Evolutionary conservation across 2,797 vertebrate genomes (phyloP), one percentile per base, ranked within the genome.

Genomic region (Hypotaenidia philippensis): DNA sequence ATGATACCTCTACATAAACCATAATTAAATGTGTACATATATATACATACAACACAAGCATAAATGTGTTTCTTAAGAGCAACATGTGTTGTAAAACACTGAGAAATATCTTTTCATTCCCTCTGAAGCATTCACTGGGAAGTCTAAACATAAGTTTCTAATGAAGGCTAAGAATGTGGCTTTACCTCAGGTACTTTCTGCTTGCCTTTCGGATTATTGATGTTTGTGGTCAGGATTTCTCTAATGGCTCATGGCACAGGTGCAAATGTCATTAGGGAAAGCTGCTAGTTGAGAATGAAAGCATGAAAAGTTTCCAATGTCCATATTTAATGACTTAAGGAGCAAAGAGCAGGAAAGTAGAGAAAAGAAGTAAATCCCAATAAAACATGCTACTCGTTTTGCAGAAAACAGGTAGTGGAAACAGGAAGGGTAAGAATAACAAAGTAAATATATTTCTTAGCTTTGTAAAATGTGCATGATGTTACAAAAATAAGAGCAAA

Each of bases 131-230:
- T 64, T 68, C 22, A 31, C 12, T 70, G 45, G 40, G 85, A 90
- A 17, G 10, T 66, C 31, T 70, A 60, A 85, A 88, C 36, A 40
- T n/a, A 88, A 83, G 38, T 75, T 95, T 85, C 23, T 74, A 77
- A 85, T 45, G 53, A 70, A 91, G 86, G 19, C 41, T 74, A 56
- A 91, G 74, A 90, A 85, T 34, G 27, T 20, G 57, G 4, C 18
- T 88, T 89, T 86, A 71, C 49, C 50, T 92, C 77, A 87, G 40
- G 40, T 95, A 50, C 84, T 95, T 96, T 93, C 77, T 83, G 26
- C 38, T 78, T 89, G n/a, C n/a, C 53, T 91, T 96, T 85, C 38
- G 64, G 71, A 56, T 95, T 94, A 90, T 50, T 83, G 64, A 75
- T 92, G 56, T 75, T 85, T 89, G 75, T 80, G 56, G 65, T 65